These are phyloP conservation scores for Ernsta delagoae DNA, from an alignment of 2,888 invertebrate species.

Conservation along the genomic window DNA sequence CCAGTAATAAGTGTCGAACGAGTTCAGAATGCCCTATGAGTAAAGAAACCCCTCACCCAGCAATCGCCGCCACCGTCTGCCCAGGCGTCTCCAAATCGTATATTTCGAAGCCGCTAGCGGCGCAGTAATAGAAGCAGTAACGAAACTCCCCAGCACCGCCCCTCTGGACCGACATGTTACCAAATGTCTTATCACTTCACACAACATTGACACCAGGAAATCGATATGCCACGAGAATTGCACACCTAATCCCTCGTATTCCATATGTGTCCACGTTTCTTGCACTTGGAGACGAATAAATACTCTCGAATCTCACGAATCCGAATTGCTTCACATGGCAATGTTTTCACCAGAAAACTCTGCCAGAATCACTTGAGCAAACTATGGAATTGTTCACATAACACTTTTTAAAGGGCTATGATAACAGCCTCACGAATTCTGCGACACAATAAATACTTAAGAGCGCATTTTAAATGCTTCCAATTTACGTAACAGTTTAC, in stretches of 20 bases:
- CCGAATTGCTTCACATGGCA: constrained; percentile 18
- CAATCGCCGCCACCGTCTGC: constrained; percentile 49
- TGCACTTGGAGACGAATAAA: not conserved
- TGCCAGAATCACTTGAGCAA: not conserved
- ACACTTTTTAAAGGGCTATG: too few relatives aligned
- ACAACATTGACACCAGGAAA: constrained; percentile 59
- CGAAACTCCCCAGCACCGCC: constrained; percentile 68
- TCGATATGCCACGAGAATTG: not conserved
- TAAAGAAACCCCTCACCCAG: constrained; percentile 6
- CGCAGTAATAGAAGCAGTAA: constrained; percentile 73
- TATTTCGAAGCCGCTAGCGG: constrained; percentile 71
- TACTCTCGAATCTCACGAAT: not conserved
- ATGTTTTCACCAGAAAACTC: not conserved
- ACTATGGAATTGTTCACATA: too few relatives aligned
- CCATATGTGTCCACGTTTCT: constrained; percentile 23
- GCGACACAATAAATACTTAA: not conserved
- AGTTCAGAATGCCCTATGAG: too few relatives aligned
- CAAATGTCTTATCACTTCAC: constrained; percentile 42
- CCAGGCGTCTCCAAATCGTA: constrained; percentile 71
- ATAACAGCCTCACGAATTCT: too few relatives aligned
- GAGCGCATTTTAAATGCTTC: not conserved
- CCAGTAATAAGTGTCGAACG: too few relatives aligned
- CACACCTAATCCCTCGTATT: constrained; percentile 19
- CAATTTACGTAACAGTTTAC: not conserved
- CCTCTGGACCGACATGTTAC: constrained; percentile 64